Base-by-base conservation (phyloP, 2,888 invertebrate genomes). In the Thymelicus acteon region DNA sequence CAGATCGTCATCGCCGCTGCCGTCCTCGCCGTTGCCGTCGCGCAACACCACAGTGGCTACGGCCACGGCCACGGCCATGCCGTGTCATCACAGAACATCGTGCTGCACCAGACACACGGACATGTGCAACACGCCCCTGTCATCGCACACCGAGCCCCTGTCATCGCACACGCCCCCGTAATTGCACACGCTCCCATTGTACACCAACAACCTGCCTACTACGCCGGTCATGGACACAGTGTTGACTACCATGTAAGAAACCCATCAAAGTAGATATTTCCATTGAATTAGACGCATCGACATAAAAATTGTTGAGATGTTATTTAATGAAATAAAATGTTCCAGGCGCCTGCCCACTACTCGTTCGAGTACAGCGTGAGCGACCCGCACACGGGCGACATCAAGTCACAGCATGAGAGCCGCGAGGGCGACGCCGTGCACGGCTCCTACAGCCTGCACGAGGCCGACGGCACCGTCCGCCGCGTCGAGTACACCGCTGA, bases 371-470 rank as follows among this genome's bases (percentile, higher is more conserved):
- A 93, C 78, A 87, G 88, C 31, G 92, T 93, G 60, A 82, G 86
- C 47, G 93, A 93, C 76, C 85, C 85, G 6, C 90, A 92, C 77
- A 93, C 93, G 12, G 88, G 88, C 44, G 93, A 93, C 80, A 87
- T 89, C 76, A 95, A 95, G 88, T 94, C 94, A 80, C 95, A 95
- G 77, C 91, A 94, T 82, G 95, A 95, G 78, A 86, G 94, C n/a
- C 92, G 94, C 67, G 95, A 95, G 80, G 96, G 96, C 6, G 95
- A 96, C 78, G 94, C 94, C 48, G 96, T 96, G 74, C 94, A 95
- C 83, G 96, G 96, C 58, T 95, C 95, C 80, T 96, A 96, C 86
- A 95, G 94, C 39, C 88, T 95, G 60, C 95, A 95, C 49, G 95
- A 95, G 76, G 94, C 95, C 40, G 95, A 94, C 71, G 95, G 95